Evolutionary conservation across 2,797 vertebrate genomes (phyloP), one percentile per base, ranked within the genome.

Genomic region (Mallotus villosus): DNA sequence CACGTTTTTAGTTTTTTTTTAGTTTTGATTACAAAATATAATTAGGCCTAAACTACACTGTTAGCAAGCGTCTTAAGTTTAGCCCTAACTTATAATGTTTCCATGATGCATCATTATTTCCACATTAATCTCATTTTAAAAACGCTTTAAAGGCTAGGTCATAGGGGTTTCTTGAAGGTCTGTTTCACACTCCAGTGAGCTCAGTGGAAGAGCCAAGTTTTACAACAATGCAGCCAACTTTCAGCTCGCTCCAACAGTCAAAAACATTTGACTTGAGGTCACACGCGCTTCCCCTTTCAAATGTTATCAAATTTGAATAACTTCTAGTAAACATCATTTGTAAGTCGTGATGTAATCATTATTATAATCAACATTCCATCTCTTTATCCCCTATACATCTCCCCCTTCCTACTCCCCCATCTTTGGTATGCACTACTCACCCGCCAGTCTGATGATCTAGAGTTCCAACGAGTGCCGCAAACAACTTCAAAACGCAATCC

Each of bases 371-470:
- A 81, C 84, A 88, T 86, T 82, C 82, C 14, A 67, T 71, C 74
- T 82, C 74, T 76, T 72, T 61, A 66, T 51, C 71, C 78, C 76
- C 79, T 78, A 77, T 78, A 78, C 81, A 75, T 72, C 77, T 71
- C 79, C 63, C 80, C 68, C 80, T 58, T 68, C 66, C 78, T 59
- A 71, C 79, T 27, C 6, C 77, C 78, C 78, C 76, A 68, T 80
- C 67, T 83, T 51, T 77, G 75, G 65, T 81, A 74, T 82, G 74
- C 71, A 85, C 82, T 84, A 94, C 91, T 94, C 93, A 93, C 92
- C 93, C 90, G 93, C 89, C 94, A 93, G 91, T 92, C 91, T 93
- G 93, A 78, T 90, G 90, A 87, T 92, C 88, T 89, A 81, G 80
- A 92, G 85, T 92, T 91, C 91, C 93, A 81, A 73, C 85, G 87